A percentile compares a stretch with the other conserved stretches of the same genome.
These are phyloP conservation scores for Lepidochitona cinerea DNA, from an alignment of 2,888 invertebrate species.

Conservation along the genomic window DNA sequence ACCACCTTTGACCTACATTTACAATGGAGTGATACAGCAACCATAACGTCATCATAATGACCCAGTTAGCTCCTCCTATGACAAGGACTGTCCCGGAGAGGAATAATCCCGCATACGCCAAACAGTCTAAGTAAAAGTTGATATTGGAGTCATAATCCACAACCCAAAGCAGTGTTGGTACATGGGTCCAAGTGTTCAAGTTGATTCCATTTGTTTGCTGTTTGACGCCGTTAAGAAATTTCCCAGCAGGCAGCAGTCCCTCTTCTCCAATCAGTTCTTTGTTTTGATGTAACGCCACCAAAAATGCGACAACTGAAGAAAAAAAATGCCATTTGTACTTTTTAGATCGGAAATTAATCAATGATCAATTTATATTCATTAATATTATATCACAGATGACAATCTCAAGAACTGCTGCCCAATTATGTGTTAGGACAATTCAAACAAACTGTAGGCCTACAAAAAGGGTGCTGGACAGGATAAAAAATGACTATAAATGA, in stretches of 20 bases:
- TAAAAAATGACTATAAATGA: too few species aligned
- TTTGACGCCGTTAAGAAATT: conserved; percentile 52
- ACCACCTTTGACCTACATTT: conserved; percentile 68
- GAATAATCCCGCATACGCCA: conserved; percentile 62
- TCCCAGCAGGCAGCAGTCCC: conserved; percentile 67
- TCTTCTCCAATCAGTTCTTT: conserved; percentile 65
- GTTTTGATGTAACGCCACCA: conserved; percentile 70
- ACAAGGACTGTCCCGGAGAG: conserved; percentile 62
- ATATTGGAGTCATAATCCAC: conserved; percentile 54
- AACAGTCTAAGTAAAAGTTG: conserved; percentile 57
- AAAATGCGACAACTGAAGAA: conserved; percentile 68
- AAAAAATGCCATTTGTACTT: too few species aligned
- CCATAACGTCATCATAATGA: conserved; percentile 68
- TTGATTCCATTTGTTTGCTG: conserved; percentile 35
- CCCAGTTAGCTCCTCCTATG: conserved; percentile 67
- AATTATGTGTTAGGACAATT: too few species aligned
- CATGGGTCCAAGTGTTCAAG: conserved; percentile 40
- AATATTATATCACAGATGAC: too few species aligned
- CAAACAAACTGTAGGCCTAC: too few species aligned
- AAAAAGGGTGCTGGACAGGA: too few species aligned
- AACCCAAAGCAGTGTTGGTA: conserved; percentile 68
- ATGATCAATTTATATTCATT: too few species aligned
- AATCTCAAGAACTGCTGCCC: too few species aligned
- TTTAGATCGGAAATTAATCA: too few species aligned
- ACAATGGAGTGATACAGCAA: conserved; percentile 70